Percentiles rank a stretch among this genome's conserved stretches.
Evolutionary conservation across 2,888 invertebrate genomes (phyloP).

Genomic region (Pristionchus japonicus): DNA sequence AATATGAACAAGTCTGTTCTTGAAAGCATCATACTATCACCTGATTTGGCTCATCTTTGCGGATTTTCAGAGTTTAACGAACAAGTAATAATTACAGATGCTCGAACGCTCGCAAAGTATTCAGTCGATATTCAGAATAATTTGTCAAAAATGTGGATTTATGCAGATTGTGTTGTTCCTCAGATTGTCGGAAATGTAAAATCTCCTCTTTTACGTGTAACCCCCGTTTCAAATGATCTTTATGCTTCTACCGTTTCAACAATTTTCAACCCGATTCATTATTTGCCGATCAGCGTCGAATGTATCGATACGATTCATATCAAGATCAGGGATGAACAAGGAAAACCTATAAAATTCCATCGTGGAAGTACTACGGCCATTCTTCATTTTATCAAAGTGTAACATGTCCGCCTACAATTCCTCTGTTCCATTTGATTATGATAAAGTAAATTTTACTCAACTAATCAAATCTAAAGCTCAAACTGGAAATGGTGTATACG

Average conservation of each 20-base stretch:
- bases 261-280: not conserved
- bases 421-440: not conserved
- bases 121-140: no score
- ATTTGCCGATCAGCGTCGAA: not conserved
- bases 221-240: not conserved
- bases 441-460: not conserved
- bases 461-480: not conserved
- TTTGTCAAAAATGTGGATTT: no score
- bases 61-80: no score
- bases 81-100: no score
- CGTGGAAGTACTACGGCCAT: not conserved
- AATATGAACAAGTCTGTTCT: no score
- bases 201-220: not conserved
- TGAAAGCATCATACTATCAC: no score
- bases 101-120: no score
- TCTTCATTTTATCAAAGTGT: not conserved
- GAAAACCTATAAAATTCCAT: not conserved
- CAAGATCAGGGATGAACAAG: not conserved
- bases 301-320: not conserved
- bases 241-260: not conserved
- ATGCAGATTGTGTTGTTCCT: not conserved
- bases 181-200: not conserved
- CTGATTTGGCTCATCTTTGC: no score
- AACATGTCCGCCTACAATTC: not conserved
- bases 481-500: not conserved